Base-by-base conservation (phyloP, 2,113 vertebrate species). In the Paracanthobrama guichenoti region DNA sequence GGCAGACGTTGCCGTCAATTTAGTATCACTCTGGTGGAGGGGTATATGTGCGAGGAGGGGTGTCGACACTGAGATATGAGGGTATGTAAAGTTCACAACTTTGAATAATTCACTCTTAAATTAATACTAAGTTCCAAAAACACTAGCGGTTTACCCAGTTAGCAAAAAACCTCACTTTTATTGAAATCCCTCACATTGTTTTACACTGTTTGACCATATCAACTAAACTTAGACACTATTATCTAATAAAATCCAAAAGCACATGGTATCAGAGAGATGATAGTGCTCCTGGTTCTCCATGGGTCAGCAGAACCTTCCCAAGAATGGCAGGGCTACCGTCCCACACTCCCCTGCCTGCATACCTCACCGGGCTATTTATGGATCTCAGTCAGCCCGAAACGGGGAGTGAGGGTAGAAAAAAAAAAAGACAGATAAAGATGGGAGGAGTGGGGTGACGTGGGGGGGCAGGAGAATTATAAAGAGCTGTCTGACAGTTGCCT, bases 321-420 rank as follows among this genome's bases (percentile, higher is more conserved):
- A 89, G 93, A 92, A 90, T 79, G 87, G 89, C 87, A 89, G 86
- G 76, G 83, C 76, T 86, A 86, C 85, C 79, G 72, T 80, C 24
- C 81, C 64, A 76, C 87, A 86, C 82, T 66, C 84, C 87, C 89
- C 76, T 90, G 53, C 64, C 67, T 69, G 85, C 91, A 94, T 93
- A 89, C 90, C 90, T 82, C 72, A 24, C 44, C 48, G 71, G 78
- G 84, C 91, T 95, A 94, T 94, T 93, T 93, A 93, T 94, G 94
- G 92, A 60, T 24, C 83, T 67, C 26, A 75, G 79, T 59, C 13
- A 16, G 73, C 81, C 84, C 73, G 3, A 79, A 80, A 28, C 18
- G 0, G 44, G n/a, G 75, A 22, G 31, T 42, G 75, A 60, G 55
- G 42, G 28, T 2, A 55, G 75, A 55, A 55, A 9, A n/a, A 8